Conservation (phyloP, 2,113 vertebrate genomes). For the Nothoprocta perdicaria region DNA sequence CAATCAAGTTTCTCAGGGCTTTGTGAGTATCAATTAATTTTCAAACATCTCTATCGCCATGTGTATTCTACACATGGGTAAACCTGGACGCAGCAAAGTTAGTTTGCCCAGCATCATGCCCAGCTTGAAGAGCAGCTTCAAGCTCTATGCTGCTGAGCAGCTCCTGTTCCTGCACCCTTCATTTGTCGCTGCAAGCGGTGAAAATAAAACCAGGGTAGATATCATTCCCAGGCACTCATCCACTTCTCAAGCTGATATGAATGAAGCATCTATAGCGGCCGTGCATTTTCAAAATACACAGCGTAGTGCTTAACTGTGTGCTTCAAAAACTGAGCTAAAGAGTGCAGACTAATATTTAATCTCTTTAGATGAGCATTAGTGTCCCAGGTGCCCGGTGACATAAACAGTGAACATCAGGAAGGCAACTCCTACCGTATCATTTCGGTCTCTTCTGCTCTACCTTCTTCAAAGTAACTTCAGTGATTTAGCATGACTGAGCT, state of each 20-base stretch:
- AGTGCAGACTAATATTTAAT: not conserved
- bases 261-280: not conserved
- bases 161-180: not conserved
- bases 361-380: not conserved
- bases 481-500: not conserved
- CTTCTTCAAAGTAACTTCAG: not conserved
- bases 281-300: not conserved
- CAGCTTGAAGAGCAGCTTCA: not conserved
- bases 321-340: not conserved
- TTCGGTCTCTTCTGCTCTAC: not conserved
- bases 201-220: not conserved
- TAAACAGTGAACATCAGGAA: not conserved
- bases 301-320: not conserved
- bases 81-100: constrained; percentile 7
- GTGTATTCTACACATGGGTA: not conserved
- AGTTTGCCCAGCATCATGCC: not conserved
- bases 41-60: not conserved
- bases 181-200: not conserved
- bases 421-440: not conserved
- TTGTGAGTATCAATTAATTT: constrained; percentile 19
- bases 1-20: not conserved
- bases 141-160: not conserved
- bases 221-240: not conserved
- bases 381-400: not conserved
- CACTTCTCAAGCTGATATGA: not conserved